Percentiles rank a stretch among this genome's conserved stretches.
Evolutionary conservation across 2,113 vertebrate species (phyloP).

Genomic region (Athene cunicularia): DNA sequence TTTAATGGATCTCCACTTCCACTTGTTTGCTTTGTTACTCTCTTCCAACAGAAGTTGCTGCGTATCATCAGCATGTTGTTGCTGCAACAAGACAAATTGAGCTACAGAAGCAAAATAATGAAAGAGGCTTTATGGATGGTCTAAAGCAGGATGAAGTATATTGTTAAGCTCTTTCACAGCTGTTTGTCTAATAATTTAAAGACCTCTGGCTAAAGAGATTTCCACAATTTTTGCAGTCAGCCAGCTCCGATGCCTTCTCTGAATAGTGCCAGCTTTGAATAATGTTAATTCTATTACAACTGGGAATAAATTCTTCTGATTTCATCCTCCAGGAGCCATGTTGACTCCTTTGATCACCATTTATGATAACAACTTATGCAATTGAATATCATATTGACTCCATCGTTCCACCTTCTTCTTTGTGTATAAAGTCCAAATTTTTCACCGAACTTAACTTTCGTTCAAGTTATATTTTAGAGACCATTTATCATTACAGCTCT

Average conservation of each 20-base stretch:
- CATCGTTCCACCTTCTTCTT: not conserved
- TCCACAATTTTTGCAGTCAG: not conserved
- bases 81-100: not conserved
- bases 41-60: not conserved
- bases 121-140: not conserved
- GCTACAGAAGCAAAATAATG: not conserved
- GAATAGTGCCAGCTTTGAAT: not conserved
- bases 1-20: not conserved
- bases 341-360: not conserved
- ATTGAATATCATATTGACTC: not conserved
- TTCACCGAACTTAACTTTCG: not conserved
- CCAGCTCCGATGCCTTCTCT: not conserved
- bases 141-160: not conserved
- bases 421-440: not conserved
- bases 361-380: not conserved
- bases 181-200: not conserved
- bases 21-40: not conserved
- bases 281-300: not conserved
- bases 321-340: not conserved
- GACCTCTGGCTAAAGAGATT: not conserved
- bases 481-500: not conserved
- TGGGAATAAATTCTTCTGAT: not conserved
- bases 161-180: not conserved
- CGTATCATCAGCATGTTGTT: not conserved
- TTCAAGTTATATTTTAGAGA: not conserved